Evolutionary conservation across 2,797 vertebrate species (phyloP).

Genomic region (Champsocephalus esox): DNA sequence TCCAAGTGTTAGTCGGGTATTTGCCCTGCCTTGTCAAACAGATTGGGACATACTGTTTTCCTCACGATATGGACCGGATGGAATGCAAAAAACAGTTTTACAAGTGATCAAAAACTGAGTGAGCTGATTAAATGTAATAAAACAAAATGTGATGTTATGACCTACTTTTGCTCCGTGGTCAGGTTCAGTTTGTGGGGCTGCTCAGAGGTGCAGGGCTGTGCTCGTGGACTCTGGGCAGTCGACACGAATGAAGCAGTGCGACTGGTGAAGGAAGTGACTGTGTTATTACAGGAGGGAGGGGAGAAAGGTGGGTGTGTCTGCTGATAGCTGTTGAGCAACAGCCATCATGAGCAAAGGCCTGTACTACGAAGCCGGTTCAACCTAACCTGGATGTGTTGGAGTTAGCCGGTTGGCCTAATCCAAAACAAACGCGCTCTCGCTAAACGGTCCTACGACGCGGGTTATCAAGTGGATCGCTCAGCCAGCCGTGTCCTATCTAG

Average conservation of each 20-base stretch:
- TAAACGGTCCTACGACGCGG: too few species aligned
- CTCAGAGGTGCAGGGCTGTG: slow-evolving; percentile 28
- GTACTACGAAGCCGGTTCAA: too few species aligned
- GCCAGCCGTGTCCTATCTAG: too few species aligned
- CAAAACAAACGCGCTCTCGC: too few species aligned
- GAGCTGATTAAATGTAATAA: background rate
- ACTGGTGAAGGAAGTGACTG: slow-evolving; percentile 56
- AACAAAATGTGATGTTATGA: background rate
- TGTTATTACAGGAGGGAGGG: slow-evolving; percentile 44
- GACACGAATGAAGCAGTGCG: slow-evolving; percentile 77
- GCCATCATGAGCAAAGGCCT: slow-evolving; percentile 67
- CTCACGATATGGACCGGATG: background rate
- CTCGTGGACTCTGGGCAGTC: slow-evolving; percentile 87
- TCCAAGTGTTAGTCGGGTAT: background rate
- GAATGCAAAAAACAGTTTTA: background rate
- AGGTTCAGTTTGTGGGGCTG: slow-evolving; percentile 10
- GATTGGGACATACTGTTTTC: background rate
- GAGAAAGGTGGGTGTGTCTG: slow-evolving; percentile 74
- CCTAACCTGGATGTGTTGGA: too few species aligned
- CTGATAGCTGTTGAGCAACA: slow-evolving; percentile 38
- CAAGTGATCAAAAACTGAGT: background rate
- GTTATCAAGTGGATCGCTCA: too few species aligned
- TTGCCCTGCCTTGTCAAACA: background rate
- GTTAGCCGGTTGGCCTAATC: too few species aligned
- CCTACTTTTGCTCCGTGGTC: slow-evolving; percentile 61